Base-by-base conservation (phyloP, 2,888 invertebrate species). In the Limulus polyphemus region DNA sequence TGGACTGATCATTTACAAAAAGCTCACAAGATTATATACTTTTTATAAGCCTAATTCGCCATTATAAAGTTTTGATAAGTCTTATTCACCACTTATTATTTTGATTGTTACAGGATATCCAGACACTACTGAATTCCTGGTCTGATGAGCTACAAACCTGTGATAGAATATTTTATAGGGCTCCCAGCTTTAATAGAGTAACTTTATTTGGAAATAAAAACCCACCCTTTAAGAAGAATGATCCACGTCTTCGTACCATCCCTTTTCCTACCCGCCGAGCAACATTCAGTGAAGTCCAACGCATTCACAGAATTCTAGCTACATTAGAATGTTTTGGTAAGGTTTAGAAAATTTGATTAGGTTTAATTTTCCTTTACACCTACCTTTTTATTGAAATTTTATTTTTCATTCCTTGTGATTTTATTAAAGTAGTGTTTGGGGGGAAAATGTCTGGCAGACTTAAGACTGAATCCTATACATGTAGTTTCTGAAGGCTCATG, bases 221-320 rank as follows among this genome's bases (percentile, higher is more conserved):
- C 60, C 84, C 88, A 0, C 81, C 86, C 0, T 74, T 91, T 13
- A 80, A 80, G 65, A 81, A 81, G 69, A 80, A 78, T 5, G 87
- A 88, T 72, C 70, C 76, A 1, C 78, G 86, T 63, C 74, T 88
- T 11, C 77, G 86, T 68, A 82, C 81, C 17, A 80, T 92, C 67
- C 91, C 92, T 0, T 90, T 92, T 76, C 84, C 87, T 0, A 90
- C 91, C 0, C 79, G 85, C 69, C 81, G 89, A 69, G 87, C 92
- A 0, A 88, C 88, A 0, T 87, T 84, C 70, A 85, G 83, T 59
- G 91, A 92, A 78, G 83, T 89, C 1, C 81, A 84, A 73, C 78
- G 90, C 65, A 85, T 88, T 0, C 85, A 87, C 69, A 81, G 82
- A 58, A 78, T 85, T 56, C 77, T 91, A 10, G 81, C 85, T 11